Conservation (phyloP, 53 echinoderm and acorn worm species). For the Astropecten irregularis region DNA sequence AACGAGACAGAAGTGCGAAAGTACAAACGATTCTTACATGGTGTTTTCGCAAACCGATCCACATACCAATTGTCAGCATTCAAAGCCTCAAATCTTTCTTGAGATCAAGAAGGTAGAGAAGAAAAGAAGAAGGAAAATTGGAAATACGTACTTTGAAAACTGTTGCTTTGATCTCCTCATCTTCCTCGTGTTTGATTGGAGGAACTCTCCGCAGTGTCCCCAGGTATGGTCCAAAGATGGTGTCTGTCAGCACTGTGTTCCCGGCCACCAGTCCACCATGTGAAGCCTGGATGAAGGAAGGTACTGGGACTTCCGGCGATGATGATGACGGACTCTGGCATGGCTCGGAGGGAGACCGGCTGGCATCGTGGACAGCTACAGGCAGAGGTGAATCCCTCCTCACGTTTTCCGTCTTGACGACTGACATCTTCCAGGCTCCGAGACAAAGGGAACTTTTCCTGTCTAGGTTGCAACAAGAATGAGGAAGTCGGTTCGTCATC, state of each 20-base stretch:
- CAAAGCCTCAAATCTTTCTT: too few species aligned
- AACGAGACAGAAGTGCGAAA: too few species aligned
- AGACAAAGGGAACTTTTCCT: too few species aligned
- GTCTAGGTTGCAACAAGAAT: too few species aligned
- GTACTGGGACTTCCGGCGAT: not conserved
- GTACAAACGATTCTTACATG: too few species aligned
- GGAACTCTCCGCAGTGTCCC: constrained; percentile 5
- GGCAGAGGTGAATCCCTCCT: not conserved
- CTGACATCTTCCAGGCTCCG: not conserved
- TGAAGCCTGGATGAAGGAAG: constrained; percentile 15
- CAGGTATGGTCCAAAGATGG: constrained; percentile 46
- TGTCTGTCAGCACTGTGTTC: not conserved
- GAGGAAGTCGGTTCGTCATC: too few species aligned
- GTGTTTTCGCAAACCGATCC: too few species aligned
- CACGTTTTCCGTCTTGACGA: not conserved
- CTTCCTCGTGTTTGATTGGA: not conserved
- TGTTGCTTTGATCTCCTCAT: not conserved
- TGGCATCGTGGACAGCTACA: not conserved
- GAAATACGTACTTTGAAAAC: constrained; percentile 35
- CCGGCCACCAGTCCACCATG: constrained; percentile 33
- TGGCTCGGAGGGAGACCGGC: not conserved
- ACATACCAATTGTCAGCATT: too few species aligned
- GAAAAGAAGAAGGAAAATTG: too few species aligned
- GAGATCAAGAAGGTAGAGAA: too few species aligned
- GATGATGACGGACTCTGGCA: not conserved